Evolutionary conservation across 2,797 vertebrate species (phyloP).

Genomic region (Microchirus variegatus): DNA sequence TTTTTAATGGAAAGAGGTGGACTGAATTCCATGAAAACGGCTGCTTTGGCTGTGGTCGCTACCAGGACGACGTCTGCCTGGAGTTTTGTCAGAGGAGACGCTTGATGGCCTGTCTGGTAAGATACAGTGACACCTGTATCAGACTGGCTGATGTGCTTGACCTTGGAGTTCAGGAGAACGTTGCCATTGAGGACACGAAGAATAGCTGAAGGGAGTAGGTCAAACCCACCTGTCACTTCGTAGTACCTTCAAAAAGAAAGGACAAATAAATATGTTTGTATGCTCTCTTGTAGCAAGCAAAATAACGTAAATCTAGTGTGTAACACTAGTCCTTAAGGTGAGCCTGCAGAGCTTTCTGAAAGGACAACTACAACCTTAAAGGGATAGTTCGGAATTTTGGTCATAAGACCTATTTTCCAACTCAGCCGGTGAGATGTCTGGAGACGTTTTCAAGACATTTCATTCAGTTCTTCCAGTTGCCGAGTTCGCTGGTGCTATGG

Average conservation of each 20-base stretch:
- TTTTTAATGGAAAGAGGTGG: conserved; percentile 69
- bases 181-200: conserved; percentile 33
- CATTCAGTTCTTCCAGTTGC: too few species aligned
- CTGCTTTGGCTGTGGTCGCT: conserved; percentile 79
- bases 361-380: too few species aligned
- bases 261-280: neutral
- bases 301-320: too few species aligned
- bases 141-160: conserved; percentile 26
- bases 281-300: neutral
- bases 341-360: too few species aligned
- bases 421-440: too few species aligned
- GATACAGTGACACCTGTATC: conserved; percentile 55
- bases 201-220: conserved; percentile 75
- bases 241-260: conserved; percentile 71
- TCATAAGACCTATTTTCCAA: too few species aligned
- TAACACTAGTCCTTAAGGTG: too few species aligned
- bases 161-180: conserved; percentile 58
- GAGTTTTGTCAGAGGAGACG: conserved; percentile 6
- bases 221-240: conserved; percentile 79
- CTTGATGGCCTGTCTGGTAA: conserved; percentile 10
- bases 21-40: conserved; percentile 73
- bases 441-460: too few species aligned
- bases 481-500: too few species aligned
- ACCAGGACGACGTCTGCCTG: conserved; percentile 71
- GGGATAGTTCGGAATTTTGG: too few species aligned